Percentiles rank a stretch among this genome's conserved stretches.
Conservation (phyloP, 2,113 vertebrate genomes). For the Australoheros scitulus region DNA sequence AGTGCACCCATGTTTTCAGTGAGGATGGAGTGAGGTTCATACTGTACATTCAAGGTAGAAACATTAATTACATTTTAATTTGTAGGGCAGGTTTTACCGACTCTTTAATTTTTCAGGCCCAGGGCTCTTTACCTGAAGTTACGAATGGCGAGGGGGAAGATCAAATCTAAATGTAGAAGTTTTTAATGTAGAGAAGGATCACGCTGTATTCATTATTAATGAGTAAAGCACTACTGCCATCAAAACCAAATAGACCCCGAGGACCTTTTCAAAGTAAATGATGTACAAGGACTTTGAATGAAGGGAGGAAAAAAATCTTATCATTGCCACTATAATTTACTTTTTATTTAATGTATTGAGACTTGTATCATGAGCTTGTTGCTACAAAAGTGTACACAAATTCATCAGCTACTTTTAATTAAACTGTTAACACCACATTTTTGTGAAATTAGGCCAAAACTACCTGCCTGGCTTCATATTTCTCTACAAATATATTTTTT, state of each 20-base stretch:
- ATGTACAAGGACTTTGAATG: slow-evolving; percentile 15
- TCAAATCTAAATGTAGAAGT: slow-evolving; percentile 65
- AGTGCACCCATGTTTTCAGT: slow-evolving; percentile 40
- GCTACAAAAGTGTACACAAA: background rate
- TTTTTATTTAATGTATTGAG: background rate
- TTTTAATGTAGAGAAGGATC: slow-evolving; percentile 70
- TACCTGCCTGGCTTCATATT: background rate
- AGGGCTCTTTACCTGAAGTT: slow-evolving; percentile 67
- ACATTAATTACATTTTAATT: slow-evolving; percentile 82
- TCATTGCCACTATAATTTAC: background rate
- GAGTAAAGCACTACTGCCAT: slow-evolving; percentile 54
- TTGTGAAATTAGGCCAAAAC: background rate
- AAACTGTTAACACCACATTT: background rate
- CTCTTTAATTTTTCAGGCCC: slow-evolving; percentile 68
- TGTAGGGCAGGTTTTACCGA: slow-evolving; percentile 57
- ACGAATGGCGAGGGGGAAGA: slow-evolving; percentile 22
- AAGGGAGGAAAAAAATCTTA: background rate
- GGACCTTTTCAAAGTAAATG: slow-evolving; percentile 36
- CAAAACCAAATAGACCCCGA: slow-evolving; percentile 59
- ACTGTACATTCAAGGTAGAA: slow-evolving; percentile 66
- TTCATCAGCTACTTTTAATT: background rate
- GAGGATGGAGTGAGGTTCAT: slow-evolving; percentile 22
- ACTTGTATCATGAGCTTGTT: background rate
- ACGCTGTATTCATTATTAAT: slow-evolving; percentile 59
- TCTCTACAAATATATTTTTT: rapidly evolving